A percentile compares a stretch with the other conserved stretches of the same genome.
Evolutionary conservation across 2,113 vertebrate genomes (phyloP).

Genomic region (Phyllostomus discolor): DNA sequence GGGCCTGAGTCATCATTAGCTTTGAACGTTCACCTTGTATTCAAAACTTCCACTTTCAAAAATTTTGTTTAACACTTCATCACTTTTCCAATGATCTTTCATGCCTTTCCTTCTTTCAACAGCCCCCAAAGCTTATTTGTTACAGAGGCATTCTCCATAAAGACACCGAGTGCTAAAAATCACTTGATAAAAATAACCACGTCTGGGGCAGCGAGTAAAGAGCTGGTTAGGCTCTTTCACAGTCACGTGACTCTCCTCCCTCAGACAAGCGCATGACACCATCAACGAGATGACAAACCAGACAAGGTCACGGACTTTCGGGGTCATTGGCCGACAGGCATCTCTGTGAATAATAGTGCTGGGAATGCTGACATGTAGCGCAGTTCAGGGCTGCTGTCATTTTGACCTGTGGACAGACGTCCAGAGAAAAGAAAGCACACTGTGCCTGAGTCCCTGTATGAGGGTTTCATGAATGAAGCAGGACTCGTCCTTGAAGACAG

Average conservation of each 20-base stretch:
- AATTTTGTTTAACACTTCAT: not conserved
- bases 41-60: not conserved
- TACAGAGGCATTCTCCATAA: not conserved
- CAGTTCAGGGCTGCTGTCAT: not conserved
- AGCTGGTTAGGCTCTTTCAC: not conserved
- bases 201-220: not conserved
- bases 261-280: not conserved
- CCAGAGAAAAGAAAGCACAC: not conserved
- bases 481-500: not conserved
- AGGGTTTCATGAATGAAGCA: not conserved
- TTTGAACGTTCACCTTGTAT: not conserved
- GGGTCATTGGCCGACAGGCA: not conserved
- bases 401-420: not conserved
- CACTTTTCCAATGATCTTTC: not conserved
- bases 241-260: not conserved
- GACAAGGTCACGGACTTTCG: not conserved
- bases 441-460: not conserved
- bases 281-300: not conserved
- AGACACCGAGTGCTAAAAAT: not conserved
- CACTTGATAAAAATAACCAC: not conserved
- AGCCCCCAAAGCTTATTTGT: not conserved
- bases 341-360: not conserved
- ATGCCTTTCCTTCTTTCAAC: not conserved
- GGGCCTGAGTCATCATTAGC: not conserved
- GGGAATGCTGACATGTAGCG: not conserved